These are phyloP conservation scores for Felis chaus DNA, from an alignment of 2,113 vertebrate genomes.

Conservation along the genomic window DNA sequence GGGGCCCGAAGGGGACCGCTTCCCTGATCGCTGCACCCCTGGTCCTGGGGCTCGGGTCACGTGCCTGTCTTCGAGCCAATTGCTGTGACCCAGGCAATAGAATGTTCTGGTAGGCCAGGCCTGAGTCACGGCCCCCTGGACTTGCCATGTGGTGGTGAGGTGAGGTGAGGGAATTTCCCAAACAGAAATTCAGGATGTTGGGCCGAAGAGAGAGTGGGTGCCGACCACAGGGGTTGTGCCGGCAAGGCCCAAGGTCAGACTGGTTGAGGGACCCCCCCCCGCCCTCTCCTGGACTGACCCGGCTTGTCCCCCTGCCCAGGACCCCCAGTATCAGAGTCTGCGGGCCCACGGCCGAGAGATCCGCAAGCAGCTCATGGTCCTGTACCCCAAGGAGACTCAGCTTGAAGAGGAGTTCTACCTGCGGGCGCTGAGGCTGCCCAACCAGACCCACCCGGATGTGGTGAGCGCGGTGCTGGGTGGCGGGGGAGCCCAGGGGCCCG, in stretches of 20 bases:
- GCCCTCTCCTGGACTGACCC: not conserved
- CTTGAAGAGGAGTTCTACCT: constrained; percentile 89
- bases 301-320: constrained; percentile 70
- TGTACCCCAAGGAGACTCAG: constrained; percentile 81
- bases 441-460: constrained; percentile 91
- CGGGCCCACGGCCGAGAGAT: constrained; percentile 86
- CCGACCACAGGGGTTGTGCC: not conserved
- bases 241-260: not conserved
- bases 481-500: fast-evolving
- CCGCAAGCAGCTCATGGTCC: constrained; percentile 82
- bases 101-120: not conserved
- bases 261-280: not conserved
- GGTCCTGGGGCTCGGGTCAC: not conserved
- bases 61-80: not conserved
- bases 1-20: not conserved
- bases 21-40: not conserved
- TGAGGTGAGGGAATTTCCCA: not conserved
- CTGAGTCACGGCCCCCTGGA: not conserved
- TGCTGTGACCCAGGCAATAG: not conserved
- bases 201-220: not conserved
- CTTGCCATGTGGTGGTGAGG: not conserved
- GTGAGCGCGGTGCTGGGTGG: constrained; percentile 74
- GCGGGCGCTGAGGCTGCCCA: constrained; percentile 90
- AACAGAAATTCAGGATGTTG: not conserved
- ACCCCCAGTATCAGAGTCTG: constrained; percentile 83